Percentiles rank a stretch among this genome's conserved stretches.
These are phyloP conservation scores for Glossosoma conforme DNA, from an alignment of 1,140 invertebrate species.

Conservation along the genomic window DNA sequence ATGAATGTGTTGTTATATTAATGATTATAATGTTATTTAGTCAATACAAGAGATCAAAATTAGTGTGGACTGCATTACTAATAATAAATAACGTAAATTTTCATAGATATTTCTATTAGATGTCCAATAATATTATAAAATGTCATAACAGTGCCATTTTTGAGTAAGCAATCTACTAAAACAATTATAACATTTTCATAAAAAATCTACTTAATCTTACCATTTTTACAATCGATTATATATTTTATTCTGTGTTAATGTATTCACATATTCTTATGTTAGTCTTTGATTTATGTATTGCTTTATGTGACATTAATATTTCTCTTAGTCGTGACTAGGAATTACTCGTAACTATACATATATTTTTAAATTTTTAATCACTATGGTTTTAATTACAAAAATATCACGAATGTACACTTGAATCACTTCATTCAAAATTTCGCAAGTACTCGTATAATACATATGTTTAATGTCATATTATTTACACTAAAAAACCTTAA, in stretches of 20 bases:
- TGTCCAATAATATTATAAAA: no score
- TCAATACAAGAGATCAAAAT: no score
- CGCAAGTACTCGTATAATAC: no score
- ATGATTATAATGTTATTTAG: no score
- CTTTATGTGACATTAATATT: constrained; percentile 7
- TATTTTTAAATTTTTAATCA: no score
- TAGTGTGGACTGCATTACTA: no score
- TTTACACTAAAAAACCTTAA: no score
- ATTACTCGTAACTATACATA: no score
- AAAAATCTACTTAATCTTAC: constrained; percentile 11
- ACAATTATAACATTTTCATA: constrained; percentile 10
- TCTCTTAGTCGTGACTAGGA: no score
- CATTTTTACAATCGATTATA: neutral
- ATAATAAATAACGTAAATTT: constrained; percentile 1
- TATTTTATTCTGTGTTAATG: neutral
- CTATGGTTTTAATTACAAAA: neutral
- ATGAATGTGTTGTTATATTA: no score
- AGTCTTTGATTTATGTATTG: constrained; percentile 3
- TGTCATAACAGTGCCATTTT: constrained; percentile 1
- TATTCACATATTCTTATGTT: neutral
- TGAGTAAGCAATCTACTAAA: constrained; percentile 3
- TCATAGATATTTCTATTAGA: constrained; percentile 1
- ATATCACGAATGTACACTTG: neutral
- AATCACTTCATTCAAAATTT: no score
- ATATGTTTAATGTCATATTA: no score